A percentile compares a stretch with the other conserved stretches of the same genome.
phyloP scores from a whole-genome alignment of 1,140 invertebrate species.

The Heliconius nattereri region DNA sequence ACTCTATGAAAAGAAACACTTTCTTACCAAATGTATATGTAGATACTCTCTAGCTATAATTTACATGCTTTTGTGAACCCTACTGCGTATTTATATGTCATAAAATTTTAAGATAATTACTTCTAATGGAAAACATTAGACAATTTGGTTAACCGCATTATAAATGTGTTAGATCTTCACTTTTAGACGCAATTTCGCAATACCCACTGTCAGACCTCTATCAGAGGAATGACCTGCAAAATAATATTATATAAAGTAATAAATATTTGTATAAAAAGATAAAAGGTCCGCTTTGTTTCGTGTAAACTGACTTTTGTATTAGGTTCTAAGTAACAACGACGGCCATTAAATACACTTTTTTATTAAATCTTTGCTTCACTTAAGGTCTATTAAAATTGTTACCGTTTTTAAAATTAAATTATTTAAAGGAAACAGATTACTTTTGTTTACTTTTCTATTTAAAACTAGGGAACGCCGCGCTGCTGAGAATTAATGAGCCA shows the following conservation, averaged over 20 bases:
- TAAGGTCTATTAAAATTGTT: neutral
- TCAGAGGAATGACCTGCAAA: slow-evolving; percentile 34
- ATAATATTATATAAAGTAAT: slow-evolving; percentile 29
- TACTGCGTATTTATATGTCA: neutral
- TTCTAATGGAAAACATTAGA: slow-evolving; percentile 1
- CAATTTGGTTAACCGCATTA: slow-evolving; percentile 16
- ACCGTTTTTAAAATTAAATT: neutral
- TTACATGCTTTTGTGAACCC: too few species aligned
- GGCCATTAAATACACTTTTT: neutral
- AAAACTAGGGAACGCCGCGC: neutral
- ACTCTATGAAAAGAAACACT: too few species aligned
- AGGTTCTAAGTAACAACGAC: neutral
- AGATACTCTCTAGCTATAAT: too few species aligned
- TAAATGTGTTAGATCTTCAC: slow-evolving; percentile 24
- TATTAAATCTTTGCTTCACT: neutral
- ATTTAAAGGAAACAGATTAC: neutral
- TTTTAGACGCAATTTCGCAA: slow-evolving; percentile 28
- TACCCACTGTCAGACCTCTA: slow-evolving; percentile 39
- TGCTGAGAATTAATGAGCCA: slow-evolving; percentile 6
- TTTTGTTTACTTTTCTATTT: slow-evolving; percentile 3
- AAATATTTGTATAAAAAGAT: slow-evolving; percentile 21
- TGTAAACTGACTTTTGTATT: neutral
- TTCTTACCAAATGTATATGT: too few species aligned
- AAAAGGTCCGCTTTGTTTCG: slow-evolving; percentile 26
- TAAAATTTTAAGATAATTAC: neutral